phyloP scores from a whole-genome alignment of 2,888 invertebrate species.

The Onchidella celtica region DNA sequence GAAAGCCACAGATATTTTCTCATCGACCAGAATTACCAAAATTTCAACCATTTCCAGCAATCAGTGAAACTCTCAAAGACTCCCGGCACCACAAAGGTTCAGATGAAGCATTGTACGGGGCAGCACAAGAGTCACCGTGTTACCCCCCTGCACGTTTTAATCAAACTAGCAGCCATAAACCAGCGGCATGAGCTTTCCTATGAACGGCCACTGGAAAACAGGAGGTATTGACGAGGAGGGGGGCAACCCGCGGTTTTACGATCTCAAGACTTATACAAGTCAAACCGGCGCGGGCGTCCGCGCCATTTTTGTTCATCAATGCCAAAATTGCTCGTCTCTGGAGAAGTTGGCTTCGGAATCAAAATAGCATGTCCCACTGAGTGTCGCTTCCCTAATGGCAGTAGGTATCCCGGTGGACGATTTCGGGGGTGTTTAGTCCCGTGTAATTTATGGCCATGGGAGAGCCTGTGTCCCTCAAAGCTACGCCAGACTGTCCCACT shows the following conservation, averaged over 20 bases:
- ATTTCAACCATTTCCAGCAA: background rate
- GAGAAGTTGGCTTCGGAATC: background rate
- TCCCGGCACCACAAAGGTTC: background rate
- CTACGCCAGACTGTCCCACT: too few relatives aligned
- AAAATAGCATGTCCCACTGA: slow-evolving; percentile 14
- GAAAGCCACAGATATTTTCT: background rate
- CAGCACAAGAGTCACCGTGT: too few relatives aligned
- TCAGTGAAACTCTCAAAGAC: background rate
- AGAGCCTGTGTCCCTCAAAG: background rate
- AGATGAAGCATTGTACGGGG: background rate
- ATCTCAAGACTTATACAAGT: background rate
- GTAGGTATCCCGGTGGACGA: background rate
- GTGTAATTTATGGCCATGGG: background rate
- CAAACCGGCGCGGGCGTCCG: background rate
- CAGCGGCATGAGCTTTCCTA: background rate
- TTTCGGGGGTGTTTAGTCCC: background rate
- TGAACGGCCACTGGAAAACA: background rate
- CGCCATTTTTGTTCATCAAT: background rate
- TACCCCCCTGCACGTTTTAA: slow-evolving; percentile 10
- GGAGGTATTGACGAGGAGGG: slow-evolving; percentile 7
- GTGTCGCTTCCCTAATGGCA: background rate
- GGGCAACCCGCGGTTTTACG: slow-evolving; percentile 29
- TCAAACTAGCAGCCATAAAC: slow-evolving; percentile 13
- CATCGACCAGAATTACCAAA: background rate
- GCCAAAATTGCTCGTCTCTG: background rate